Evolutionary conservation across 1,140 invertebrate species (phyloP), one percentile per base, ranked within the genome.

Genomic region (Bilobella aurantiaca): DNA sequence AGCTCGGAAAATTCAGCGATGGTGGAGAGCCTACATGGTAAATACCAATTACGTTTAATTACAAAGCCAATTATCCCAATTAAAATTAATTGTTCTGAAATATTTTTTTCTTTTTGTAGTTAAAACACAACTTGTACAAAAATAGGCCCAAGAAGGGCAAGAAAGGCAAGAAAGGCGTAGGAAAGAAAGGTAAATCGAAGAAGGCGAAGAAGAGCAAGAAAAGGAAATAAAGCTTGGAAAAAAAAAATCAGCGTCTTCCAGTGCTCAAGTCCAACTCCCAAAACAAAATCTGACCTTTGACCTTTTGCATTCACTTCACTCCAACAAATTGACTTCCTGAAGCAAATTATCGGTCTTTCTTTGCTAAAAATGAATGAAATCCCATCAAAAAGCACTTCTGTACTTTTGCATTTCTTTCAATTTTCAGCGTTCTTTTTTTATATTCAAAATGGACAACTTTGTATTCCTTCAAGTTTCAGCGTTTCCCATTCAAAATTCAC

Each of bases 11-110:
- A 69, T 73, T 49, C 71, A 73, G 49, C 61, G 71, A 25, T 73
- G 71, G 71, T 73, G 71, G 71, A 49, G 68, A 61, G 34, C 14
- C 27, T 67, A 65, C 60, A 73, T 73, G 69, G 68, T 73, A 63
- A 66, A 29, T 28, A 32, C 65, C 47, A 58, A 27, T 60, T 31
- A 5, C 46, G 62, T 53, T 58, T 57, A 14, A 30, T 25, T 18
- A 57, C 23, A 29, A 47, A 42, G 18, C 25, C 30, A n/a, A 42
- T 42, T 42, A 8, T 42, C 37, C 37, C 8, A 42, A 42, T 12
- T 8, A 42, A 42, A 8, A 8, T 42, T 42, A 8, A n/a, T 42
- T 42, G 8, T 42, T 42, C n/a, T 47, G 14, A 37, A 53, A 47
- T 49, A 25, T 63, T 49, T 30, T 27, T 56, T 30, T 63, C 29